These are phyloP conservation scores for Apantesis nais DNA, from an alignment of 2,888 invertebrate species.

Conservation along the genomic window DNA sequence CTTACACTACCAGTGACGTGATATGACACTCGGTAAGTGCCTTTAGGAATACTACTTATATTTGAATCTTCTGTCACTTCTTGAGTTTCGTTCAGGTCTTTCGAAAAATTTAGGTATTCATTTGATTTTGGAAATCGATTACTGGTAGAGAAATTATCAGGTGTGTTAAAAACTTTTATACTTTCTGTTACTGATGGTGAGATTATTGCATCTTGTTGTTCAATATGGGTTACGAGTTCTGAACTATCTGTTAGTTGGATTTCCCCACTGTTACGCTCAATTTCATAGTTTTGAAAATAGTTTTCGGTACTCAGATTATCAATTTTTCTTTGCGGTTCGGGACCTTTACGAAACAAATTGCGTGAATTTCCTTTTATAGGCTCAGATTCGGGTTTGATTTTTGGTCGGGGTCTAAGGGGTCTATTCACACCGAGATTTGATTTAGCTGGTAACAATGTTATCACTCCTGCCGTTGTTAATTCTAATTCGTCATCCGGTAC, in stretches of 20 bases:
- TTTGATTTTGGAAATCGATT: conserved; percentile 76
- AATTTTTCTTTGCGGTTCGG: conserved; percentile 60
- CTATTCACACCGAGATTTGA: conserved; percentile 92
- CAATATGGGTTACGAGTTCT: conserved; percentile 56
- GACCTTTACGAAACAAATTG: conserved; percentile 66
- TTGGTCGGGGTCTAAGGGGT: conserved; percentile 88
- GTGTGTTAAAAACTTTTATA: conserved; percentile 49
- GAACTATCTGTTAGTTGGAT: conserved; percentile 47
- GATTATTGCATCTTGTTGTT: conserved; percentile 49
- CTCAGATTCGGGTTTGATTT: conserved; percentile 68
- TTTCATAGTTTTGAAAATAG: conserved; percentile 51
- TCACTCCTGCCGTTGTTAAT: conserved; percentile 71
- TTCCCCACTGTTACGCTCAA: conserved; percentile 42
- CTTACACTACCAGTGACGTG: conserved; percentile 82
- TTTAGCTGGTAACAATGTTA: conserved; percentile 90
- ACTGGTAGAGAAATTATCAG: conserved; percentile 53
- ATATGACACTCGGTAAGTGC: conserved; percentile 79
- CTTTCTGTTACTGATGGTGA: conserved; percentile 54
- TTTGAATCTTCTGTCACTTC: conserved; percentile 42
- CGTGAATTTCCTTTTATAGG: conserved; percentile 66
- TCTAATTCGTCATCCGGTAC: conserved; percentile 75
- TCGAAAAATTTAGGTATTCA: conserved; percentile 59
- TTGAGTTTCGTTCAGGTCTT: conserved; percentile 40
- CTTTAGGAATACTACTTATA: conserved; percentile 66
- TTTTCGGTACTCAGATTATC: conserved; percentile 66